These are phyloP conservation scores for Scaptomyza pallida DNA, from an alignment of 1,140 invertebrate species.

Conservation along the genomic window DNA sequence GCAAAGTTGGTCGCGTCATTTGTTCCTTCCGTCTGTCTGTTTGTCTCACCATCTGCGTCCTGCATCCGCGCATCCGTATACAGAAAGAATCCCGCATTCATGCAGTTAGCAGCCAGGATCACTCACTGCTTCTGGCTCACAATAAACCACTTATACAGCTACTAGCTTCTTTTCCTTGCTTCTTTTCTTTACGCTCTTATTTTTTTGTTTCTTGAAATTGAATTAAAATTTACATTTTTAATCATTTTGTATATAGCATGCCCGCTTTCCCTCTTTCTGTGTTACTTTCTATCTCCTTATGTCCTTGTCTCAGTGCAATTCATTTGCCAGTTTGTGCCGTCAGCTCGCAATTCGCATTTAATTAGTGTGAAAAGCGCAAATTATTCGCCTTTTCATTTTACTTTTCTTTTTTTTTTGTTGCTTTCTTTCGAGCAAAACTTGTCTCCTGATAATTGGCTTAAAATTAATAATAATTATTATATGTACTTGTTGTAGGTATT, in stretches of 20 bases:
- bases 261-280: constrained; percentile 2
- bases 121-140: constrained; percentile 53
- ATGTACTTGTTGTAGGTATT: constrained; percentile 49
- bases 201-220: constrained; percentile 53
- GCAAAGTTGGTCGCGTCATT: constrained; percentile 73
- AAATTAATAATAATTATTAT: constrained; percentile 69
- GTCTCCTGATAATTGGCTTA: constrained; percentile 68
- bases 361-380: constrained; percentile 81
- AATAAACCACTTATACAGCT: constrained; percentile 79
- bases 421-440: constrained; percentile 33
- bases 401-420: constrained; percentile 25
- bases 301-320: constrained; percentile 49
- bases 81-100: neutral
- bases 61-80: neutral
- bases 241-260: constrained; percentile 67
- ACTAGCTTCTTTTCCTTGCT: constrained; percentile 44
- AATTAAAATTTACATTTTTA: constrained; percentile 82
- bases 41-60: constrained; percentile 10
- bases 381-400: constrained; percentile 58
- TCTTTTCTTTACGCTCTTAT: constrained; percentile 11
- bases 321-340: constrained; percentile 55
- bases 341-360: constrained; percentile 69
- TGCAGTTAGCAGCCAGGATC: constrained; percentile 11
- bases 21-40: constrained; percentile 38
- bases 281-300: neutral